These are phyloP conservation scores for Circaetus cinerascens DNA, from an alignment of 2,113 vertebrate species.

Conservation along the genomic window DNA sequence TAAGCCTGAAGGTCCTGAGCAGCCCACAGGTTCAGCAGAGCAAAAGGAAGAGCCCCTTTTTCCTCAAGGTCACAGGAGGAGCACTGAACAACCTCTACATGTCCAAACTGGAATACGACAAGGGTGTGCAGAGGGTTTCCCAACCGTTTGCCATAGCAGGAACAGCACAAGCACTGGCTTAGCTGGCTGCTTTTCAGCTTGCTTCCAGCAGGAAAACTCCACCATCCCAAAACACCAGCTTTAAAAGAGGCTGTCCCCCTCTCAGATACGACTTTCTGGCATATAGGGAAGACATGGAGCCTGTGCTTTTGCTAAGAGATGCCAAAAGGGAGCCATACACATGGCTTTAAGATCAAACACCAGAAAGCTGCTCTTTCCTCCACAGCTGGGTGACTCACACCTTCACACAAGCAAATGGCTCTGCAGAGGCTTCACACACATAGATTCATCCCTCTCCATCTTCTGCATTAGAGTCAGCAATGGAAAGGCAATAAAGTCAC, in stretches of 20 bases:
- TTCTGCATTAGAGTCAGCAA: background rate
- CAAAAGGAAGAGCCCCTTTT: background rate
- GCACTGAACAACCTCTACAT: background rate
- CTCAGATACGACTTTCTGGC: background rate
- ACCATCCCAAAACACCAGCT: background rate
- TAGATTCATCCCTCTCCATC: background rate
- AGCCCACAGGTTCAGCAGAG: background rate
- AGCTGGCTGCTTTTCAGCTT: background rate
- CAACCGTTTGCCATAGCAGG: background rate
- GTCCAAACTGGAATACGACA: background rate
- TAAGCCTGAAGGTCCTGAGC: no score
- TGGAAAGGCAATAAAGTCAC: background rate
- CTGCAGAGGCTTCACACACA: rapidly evolving
- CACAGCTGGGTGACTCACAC: background rate
- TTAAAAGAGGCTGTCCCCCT: background rate
- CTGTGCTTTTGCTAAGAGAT: background rate
- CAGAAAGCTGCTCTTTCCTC: background rate
- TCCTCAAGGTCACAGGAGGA: background rate
- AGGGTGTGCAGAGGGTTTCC: background rate
- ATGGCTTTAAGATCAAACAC: background rate
- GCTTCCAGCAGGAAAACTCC: background rate
- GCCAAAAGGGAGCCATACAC: background rate
- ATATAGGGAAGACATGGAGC: background rate
- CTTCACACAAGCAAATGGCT: background rate
- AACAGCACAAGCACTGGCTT: background rate